phyloP scores from a whole-genome alignment of 2,888 invertebrate genomes.

The Sphecodes monilicornis region DNA sequence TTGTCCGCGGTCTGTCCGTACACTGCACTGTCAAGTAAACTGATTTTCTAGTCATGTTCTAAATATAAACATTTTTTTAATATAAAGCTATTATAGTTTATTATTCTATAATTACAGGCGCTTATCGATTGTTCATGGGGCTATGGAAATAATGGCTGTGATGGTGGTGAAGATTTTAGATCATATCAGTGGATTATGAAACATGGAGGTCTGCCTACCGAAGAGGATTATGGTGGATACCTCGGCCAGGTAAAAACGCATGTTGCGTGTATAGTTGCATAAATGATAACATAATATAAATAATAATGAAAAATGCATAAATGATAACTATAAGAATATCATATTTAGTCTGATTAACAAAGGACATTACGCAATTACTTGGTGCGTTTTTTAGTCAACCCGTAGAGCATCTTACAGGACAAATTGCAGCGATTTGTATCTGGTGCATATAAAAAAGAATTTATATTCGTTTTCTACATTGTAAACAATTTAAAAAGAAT shows the following conservation, averaged over 20 bases:
- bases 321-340: not conserved
- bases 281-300: not conserved
- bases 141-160: constrained; percentile 98
- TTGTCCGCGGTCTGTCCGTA: no score
- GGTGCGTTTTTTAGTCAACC: no score
- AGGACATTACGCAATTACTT: not conserved
- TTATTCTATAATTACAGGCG: constrained; percentile 84
- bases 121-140: constrained; percentile 98
- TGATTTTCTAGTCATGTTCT: not conserved
- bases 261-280: constrained; percentile 7
- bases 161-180: constrained; percentile 98
- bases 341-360: not conserved
- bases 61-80: not conserved
- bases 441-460: not conserved
- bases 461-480: not conserved
- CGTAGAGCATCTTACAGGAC: no score
- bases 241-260: constrained; percentile 89
- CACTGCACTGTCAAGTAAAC: no score
- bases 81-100: constrained; percentile 14
- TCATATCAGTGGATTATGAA: constrained; percentile 97
- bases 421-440: no score
- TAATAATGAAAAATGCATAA: no score
- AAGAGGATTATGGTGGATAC: constrained; percentile 96
- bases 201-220: constrained; percentile 94
- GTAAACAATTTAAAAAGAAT: not conserved